Evolutionary conservation across 2,113 vertebrate species (phyloP), one percentile per base, ranked within the genome.

Genomic region (Marmota monax): DNA sequence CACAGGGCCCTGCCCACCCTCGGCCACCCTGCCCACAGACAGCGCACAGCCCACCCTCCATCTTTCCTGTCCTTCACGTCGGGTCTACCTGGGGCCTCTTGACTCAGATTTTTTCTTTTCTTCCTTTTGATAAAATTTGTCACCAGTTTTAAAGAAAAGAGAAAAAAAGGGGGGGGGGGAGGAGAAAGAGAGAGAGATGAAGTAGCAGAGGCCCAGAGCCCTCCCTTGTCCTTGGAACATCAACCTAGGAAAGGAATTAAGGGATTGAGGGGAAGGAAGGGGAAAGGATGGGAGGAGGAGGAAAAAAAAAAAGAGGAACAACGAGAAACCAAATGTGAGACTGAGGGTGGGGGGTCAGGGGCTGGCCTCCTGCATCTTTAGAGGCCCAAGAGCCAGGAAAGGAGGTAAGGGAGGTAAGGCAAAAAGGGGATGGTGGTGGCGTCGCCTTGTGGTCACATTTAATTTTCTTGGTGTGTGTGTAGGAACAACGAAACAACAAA

Each of bases 361-460:
- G 78, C 77, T 39, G 79, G 69, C 95, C 87, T 94, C 90, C 87
- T 94, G 89, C 77, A 74, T 91, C 69, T 91, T 76, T 48, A 25
- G 90, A 95, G 96, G 86, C 97, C 96, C 27, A 76, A 63, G 98
- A 98, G 98, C 98, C 98, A 86, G 61, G 97, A 98, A 98, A 98
- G 98, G 96, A 98, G 97, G 98, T 98, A 97, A 32, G 96, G 87
- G 95, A 98, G 92, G 70, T 63, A 70, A 90, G 97, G 96, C 76
- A 96, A 95, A 96, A 93, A 97, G 77, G 97, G 97, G 97, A 97
- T 98, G 97, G 98, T 95, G 97, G 98, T 98, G 98, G 92, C 98
- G 92, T 98, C 96, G 97, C 97, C 98, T 97, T 97, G 98, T 98
- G 98, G 96, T 98, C 97, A 98, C 98, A 98, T 97, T 98, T 29